These are phyloP conservation scores for Vulpes lagopus DNA, from an alignment of 2,113 vertebrate species.

Conservation along the genomic window DNA sequence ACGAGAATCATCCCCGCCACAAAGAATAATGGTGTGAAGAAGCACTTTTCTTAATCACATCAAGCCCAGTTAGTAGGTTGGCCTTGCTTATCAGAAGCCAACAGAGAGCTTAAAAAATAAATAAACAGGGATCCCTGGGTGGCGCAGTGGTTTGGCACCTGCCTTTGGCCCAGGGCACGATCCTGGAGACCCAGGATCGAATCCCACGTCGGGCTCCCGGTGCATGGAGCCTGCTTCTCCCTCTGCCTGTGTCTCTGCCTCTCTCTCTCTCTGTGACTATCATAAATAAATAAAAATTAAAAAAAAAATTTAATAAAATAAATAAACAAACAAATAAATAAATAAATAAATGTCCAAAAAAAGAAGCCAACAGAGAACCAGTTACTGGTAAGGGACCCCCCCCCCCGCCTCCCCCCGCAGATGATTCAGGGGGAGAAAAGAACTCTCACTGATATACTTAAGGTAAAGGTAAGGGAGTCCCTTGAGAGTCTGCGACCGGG, in stretches of 20 bases:
- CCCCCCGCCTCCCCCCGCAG: background rate
- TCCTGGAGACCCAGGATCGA: too few species aligned
- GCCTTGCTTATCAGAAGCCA: conserved; percentile 72
- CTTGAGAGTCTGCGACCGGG: accelerated
- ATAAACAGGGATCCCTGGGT: too few species aligned
- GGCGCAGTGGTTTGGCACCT: too few species aligned
- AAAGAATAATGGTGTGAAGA: conserved; percentile 71
- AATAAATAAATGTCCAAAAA: too few species aligned
- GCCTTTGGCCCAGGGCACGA: too few species aligned
- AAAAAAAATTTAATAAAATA: too few species aligned
- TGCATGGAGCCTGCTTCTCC: too few species aligned
- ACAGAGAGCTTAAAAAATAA: conserved; percentile 31
- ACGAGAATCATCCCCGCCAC: conserved; percentile 62
- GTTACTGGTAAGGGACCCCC: conserved; percentile 66
- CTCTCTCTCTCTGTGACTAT: too few species aligned
- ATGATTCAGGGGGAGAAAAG: conserved; percentile 53
- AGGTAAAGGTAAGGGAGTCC: background rate
- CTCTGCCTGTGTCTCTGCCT: too few species aligned
- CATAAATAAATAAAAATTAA: too few species aligned
- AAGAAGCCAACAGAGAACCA: conserved; percentile 72
- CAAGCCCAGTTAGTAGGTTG: conserved; percentile 73
- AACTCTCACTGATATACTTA: background rate
- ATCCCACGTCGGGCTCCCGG: too few species aligned
- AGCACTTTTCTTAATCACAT: conserved; percentile 68
- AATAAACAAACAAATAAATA: too few species aligned